phyloP scores from a whole-genome alignment of 2,888 invertebrate genomes.

The Spicauda simplicius region DNA sequence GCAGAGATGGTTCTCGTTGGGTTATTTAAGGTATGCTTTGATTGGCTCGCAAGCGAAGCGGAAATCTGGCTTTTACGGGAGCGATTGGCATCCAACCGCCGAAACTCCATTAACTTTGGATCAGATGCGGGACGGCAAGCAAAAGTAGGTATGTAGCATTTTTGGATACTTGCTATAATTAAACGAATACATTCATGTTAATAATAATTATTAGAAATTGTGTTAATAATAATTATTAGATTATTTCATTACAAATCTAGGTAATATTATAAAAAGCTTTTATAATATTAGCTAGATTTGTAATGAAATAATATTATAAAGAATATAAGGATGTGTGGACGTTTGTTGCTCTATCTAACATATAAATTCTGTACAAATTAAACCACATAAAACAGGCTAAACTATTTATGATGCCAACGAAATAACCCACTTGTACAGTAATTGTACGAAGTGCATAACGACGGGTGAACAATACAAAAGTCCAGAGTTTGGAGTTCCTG shows the following conservation, averaged over 20 bases:
- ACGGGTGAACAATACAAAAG: constrained; percentile 17
- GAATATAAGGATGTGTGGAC: too few relatives aligned
- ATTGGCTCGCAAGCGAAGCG: constrained; percentile 22
- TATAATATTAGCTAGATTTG: too few relatives aligned
- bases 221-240: too few relatives aligned
- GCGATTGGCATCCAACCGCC: constrained; percentile 14
- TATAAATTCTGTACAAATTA: not conserved
- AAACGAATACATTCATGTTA: too few relatives aligned
- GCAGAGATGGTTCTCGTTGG: constrained; percentile 4
- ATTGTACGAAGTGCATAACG: constrained; percentile 13
- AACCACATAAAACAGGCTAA: not conserved
- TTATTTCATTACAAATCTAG: too few relatives aligned
- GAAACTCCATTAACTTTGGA: constrained; percentile 20
- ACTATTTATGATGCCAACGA: not conserved
- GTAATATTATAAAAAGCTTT: too few relatives aligned
- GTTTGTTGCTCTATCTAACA: too few relatives aligned
- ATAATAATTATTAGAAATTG: too few relatives aligned
- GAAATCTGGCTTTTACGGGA: constrained; percentile 21
- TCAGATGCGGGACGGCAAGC: not conserved
- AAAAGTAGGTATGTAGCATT: not conserved
- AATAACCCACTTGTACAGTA: not conserved
- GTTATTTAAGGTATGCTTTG: constrained; percentile 24
- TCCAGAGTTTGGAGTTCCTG: constrained; percentile 6
- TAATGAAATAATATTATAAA: too few relatives aligned
- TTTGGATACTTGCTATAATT: not conserved